Conservation (phyloP, 2,797 vertebrate genomes). For the Thalassophryne amazonica region DNA sequence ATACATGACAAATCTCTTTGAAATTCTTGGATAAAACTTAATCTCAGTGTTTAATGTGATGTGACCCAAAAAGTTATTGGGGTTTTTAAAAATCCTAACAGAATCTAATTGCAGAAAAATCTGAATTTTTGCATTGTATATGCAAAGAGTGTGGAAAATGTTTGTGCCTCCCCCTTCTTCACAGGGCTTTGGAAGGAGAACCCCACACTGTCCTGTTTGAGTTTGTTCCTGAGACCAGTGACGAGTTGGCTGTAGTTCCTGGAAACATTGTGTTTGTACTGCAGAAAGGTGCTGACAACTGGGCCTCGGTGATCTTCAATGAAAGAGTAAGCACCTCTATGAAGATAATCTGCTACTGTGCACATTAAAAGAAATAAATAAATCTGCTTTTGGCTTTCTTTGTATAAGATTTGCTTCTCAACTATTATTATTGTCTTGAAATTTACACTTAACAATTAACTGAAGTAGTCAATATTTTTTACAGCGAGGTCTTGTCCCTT, state of each 20-base stretch:
- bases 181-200: slow-evolving; percentile 88
- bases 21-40: no score
- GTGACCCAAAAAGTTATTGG: no score
- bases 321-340: slow-evolving; percentile 79
- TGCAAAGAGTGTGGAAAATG: no score
- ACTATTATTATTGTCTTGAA: neutral
- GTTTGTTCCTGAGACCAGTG: slow-evolving; percentile 86
- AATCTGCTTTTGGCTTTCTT: no score
- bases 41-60: no score
- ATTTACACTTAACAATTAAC: neutral
- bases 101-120: no score
- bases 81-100: no score
- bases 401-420: no score
- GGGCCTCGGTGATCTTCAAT: slow-evolving; percentile 95
- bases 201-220: slow-evolving; percentile 90
- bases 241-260: slow-evolving; percentile 90
- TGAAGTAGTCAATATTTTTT: neutral
- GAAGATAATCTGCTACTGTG: neutral
- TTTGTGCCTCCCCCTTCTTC: slow-evolving; percentile 2
- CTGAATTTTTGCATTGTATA: no score
- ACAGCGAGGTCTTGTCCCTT: slow-evolving; percentile 93
- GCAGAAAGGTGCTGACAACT: slow-evolving; percentile 90
- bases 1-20: no score
- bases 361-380: neutral
- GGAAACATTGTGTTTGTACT: slow-evolving; percentile 96